Conservation (phyloP, 2,888 invertebrate genomes). For the Cantharis rufa region DNA sequence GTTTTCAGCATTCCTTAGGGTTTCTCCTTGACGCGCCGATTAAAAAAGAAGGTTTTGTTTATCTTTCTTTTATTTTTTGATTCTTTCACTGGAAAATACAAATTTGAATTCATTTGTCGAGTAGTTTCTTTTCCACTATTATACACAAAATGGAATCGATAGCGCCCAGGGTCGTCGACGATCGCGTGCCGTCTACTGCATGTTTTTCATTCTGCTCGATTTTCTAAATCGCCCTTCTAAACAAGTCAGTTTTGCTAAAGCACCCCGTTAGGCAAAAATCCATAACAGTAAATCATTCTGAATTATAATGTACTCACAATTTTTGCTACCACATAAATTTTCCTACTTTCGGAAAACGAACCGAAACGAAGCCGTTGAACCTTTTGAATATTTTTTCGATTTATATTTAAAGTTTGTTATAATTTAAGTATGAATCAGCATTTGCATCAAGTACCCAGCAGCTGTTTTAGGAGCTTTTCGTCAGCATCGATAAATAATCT, state of each 20-base stretch:
- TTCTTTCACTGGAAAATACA: neutral
- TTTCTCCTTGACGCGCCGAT: too few species aligned
- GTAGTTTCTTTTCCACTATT: neutral
- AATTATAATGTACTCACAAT: neutral
- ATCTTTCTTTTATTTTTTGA: too few species aligned
- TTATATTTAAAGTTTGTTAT: neutral
- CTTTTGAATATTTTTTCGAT: conserved; percentile 7
- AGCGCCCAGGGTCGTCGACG: conserved; percentile 17
- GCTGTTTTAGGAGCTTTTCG: neutral
- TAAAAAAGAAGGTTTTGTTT: too few species aligned
- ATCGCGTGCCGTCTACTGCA: conserved; percentile 24
- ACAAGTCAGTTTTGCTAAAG: conserved; percentile 6
- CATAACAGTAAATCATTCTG: conserved; percentile 7
- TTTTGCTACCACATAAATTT: conserved; percentile 6
- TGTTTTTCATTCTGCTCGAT: conserved; percentile 4
- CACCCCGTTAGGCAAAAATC: conserved; percentile 7
- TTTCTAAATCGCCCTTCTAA: conserved; percentile 7
- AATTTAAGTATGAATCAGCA: neutral
- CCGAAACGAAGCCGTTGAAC: neutral
- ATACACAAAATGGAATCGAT: conserved; percentile 13
- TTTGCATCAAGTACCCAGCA: neutral
- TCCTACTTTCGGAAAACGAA: neutral
- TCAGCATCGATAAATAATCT: neutral
- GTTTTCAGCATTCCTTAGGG: too few species aligned
- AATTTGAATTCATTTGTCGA: neutral